phyloP scores from a whole-genome alignment of 2,797 vertebrate species.

The Triplophysa yarkandensis region DNA sequence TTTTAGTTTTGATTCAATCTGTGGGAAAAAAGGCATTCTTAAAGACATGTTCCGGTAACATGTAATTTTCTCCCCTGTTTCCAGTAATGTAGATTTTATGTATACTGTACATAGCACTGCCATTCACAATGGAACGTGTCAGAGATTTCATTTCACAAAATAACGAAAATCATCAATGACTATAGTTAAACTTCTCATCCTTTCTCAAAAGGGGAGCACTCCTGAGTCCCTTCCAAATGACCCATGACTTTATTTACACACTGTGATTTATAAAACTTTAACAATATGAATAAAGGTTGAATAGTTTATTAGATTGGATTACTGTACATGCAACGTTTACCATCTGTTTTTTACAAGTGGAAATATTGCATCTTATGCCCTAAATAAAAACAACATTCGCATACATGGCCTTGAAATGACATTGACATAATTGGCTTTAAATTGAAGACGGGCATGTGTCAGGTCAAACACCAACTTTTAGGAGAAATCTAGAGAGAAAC shows the following conservation, averaged over 20 bases:
- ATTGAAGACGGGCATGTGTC: neutral
- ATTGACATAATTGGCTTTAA: neutral
- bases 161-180: neutral
- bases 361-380: too few species aligned
- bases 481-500: slow-evolving; percentile 58
- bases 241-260: too few species aligned
- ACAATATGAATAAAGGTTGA: too few species aligned
- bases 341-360: too few species aligned
- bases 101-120: slow-evolving; percentile 64
- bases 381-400: too few species aligned
- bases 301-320: too few species aligned
- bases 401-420: too few species aligned
- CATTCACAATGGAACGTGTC: slow-evolving; percentile 62
- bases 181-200: too few species aligned
- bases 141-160: slow-evolving; percentile 33
- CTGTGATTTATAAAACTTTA: too few species aligned
- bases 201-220: too few species aligned
- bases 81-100: slow-evolving; percentile 70
- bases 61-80: slow-evolving; percentile 62
- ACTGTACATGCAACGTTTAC: too few species aligned
- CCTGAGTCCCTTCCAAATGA: too few species aligned
- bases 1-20: slow-evolving; percentile 60
- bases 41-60: slow-evolving; percentile 72
- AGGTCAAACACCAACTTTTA: slow-evolving; percentile 61
- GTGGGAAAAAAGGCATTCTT: slow-evolving; percentile 41